phyloP scores from a whole-genome alignment of 30 jellyfish, hydroid and myxozoan genomes.

The Aurelia coerulea region DNA sequence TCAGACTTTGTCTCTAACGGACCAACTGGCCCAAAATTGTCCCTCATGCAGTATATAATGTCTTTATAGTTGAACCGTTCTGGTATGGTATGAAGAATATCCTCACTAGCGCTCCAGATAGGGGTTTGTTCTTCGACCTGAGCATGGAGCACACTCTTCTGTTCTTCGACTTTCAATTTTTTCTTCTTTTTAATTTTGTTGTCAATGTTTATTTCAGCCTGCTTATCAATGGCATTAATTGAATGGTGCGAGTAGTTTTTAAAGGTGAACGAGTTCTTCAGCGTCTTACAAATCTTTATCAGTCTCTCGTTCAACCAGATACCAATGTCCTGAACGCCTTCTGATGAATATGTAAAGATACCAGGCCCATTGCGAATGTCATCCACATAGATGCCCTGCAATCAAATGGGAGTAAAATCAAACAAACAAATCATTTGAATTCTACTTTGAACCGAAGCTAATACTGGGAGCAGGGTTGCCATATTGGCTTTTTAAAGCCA shows the following conservation, averaged over 20 bases:
- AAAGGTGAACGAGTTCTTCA: slow-evolving; percentile 49
- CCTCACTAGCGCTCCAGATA: slow-evolving; percentile 16
- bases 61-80: slow-evolving; percentile 19
- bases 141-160: too few relatives aligned
- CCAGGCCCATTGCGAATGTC: slow-evolving; percentile 96
- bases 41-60: slow-evolving; percentile 31
- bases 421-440: background rate
- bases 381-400: slow-evolving; percentile 80
- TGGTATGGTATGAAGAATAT: slow-evolving; percentile 20
- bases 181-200: slow-evolving; percentile 8
- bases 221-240: slow-evolving; percentile 60
- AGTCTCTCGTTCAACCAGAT: slow-evolving; percentile 74
- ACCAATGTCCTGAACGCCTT: slow-evolving; percentile 86
- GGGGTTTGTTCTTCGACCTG: background rate
- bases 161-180: background rate
- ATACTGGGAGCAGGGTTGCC: background rate
- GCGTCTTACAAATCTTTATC: slow-evolving; percentile 49
- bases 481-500: too few relatives aligned
- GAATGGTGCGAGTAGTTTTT: slow-evolving; percentile 43
- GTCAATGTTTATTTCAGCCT: background rate
- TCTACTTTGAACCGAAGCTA: background rate
- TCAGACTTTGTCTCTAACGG: slow-evolving; percentile 71
- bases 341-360: slow-evolving; percentile 56
- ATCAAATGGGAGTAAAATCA: background rate
- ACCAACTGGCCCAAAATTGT: slow-evolving; percentile 65